A percentile compares a stretch with the other conserved stretches of the same genome.
phyloP scores from a whole-genome alignment of 2,888 invertebrate genomes.

The Homarus gammarus region DNA sequence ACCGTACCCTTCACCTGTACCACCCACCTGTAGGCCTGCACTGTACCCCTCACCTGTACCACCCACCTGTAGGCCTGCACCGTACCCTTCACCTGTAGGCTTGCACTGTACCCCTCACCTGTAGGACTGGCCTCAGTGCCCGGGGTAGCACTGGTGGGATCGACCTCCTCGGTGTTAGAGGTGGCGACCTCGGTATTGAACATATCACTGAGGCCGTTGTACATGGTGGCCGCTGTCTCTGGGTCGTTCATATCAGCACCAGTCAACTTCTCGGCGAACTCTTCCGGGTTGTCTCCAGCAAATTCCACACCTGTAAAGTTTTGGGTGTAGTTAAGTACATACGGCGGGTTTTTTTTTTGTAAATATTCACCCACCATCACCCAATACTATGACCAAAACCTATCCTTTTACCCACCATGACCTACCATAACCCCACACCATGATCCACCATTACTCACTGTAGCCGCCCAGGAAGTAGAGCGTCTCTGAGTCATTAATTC shows the following conservation, averaged over 20 bases:
- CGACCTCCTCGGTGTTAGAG: neutral
- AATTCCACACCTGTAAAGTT: slow-evolving; percentile 41
- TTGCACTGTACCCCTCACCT: too few species aligned
- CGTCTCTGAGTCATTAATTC: slow-evolving; percentile 62
- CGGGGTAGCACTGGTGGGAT: neutral
- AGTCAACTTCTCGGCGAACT: slow-evolving; percentile 39
- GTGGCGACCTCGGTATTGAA: neutral
- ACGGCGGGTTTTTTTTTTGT: neutral
- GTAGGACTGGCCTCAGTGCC: neutral
- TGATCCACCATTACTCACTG: too few species aligned
- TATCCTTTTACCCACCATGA: neutral
- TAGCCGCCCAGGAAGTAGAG: slow-evolving; percentile 76
- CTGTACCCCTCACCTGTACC: too few species aligned
- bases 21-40: too few species aligned
- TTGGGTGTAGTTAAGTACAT: too few species aligned
- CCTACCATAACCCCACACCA: neutral
- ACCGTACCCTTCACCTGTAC: too few species aligned
- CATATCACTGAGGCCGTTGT: slow-evolving; percentile 22
- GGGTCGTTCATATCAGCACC: slow-evolving; percentile 62
- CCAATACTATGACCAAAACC: neutral
- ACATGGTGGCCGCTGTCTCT: slow-evolving; percentile 30
- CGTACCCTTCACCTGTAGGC: too few species aligned
- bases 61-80: too few species aligned
- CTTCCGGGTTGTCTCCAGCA: neutral
- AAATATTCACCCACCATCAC: neutral